phyloP scores from a whole-genome alignment of 1,140 invertebrate species.

The Harpegnathos saltator region DNA sequence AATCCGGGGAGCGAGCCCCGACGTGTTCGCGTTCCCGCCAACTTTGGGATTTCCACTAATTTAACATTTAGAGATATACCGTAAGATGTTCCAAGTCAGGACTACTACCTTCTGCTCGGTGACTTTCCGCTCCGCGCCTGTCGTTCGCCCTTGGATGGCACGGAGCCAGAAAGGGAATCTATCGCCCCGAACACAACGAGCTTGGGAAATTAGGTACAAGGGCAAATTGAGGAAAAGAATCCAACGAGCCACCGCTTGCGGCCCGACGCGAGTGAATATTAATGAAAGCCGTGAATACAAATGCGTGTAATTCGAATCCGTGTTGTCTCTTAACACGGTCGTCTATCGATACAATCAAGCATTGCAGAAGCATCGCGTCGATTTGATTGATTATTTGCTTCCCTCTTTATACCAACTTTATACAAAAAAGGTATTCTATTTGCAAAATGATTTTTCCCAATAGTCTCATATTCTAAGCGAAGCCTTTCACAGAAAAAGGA shows the following conservation, averaged over 20 bases:
- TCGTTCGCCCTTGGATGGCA: slow-evolving; percentile 55
- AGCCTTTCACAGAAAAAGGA: no score
- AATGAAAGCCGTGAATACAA: background rate
- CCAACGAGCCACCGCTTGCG: no score
- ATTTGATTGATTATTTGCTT: no score
- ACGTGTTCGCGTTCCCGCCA: background rate
- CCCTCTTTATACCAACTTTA: no score
- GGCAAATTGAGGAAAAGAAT: slow-evolving; percentile 31
- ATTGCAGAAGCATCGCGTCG: no score
- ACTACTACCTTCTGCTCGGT: slow-evolving; percentile 34
- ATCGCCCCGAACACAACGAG: slow-evolving; percentile 74
- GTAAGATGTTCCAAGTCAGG: slow-evolving; percentile 20
- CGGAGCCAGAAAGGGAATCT: slow-evolving; percentile 72
- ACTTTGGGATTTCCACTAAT: slow-evolving; percentile 53
- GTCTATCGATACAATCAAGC: no score
- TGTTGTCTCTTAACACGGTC: no score
- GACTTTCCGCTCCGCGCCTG: background rate
- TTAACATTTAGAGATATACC: slow-evolving; percentile 50
- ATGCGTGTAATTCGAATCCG: background rate
- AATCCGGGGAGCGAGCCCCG: background rate
- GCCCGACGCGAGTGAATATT: background rate
- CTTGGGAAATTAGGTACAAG: slow-evolving; percentile 66
- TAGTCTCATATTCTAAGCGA: no score
- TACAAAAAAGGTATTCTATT: no score
- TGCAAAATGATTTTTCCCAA: no score